Evolutionary conservation across 2,113 vertebrate genomes (phyloP), one percentile per base, ranked within the genome.

Genomic region (Lophius piscatorius): DNA sequence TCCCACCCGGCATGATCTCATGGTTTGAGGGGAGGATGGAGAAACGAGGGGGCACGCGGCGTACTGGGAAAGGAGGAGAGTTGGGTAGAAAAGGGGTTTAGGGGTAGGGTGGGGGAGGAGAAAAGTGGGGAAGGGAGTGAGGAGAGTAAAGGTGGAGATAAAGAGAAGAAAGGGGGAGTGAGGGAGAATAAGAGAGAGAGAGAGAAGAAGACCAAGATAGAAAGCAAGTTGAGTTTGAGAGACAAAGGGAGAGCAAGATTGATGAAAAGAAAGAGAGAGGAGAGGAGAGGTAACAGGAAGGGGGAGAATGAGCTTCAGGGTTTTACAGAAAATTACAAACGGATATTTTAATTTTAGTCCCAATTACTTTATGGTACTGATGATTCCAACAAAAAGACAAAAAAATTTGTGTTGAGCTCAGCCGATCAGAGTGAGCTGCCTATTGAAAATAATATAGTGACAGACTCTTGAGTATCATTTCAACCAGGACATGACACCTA

Each of bases 1-100:
- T 99, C 69, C 96, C 95, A 0, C 96, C 96, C 0, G 97, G 97
- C 96, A 99, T 98, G 84, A 99, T 98, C 89, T 99, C 97, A 0
- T 97, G 95, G 90, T 94, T 98, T 83, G 92, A 90, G 18, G 97
- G 96, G 23, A 93, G 78, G 88, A 98, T 98, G 91, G 96, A 96
- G 91, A 99, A 98, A 62, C 96, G 94, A 31, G 97, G 97, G 61
- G 97, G 93, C 85, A 98, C 96, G 0, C 95, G 96, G 22, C 96
- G 96, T 87, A 99, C 96, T 99, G 93, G 78, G 65, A 83, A 86
- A 82, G 83, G 78, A 78, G 71, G 72, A 86, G 71, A 76, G 90
- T 88, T 56, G 84, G 84, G 80, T 26, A 46, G 63, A 62, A 28
- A 70, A 69, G 66, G 16, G 20, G 54, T 14, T 31, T 28, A 12